Percentiles rank a stretch among this genome's conserved stretches.
phyloP scores from a whole-genome alignment of 2,797 vertebrate species.

The Pipistrellus pygmaeus region DNA sequence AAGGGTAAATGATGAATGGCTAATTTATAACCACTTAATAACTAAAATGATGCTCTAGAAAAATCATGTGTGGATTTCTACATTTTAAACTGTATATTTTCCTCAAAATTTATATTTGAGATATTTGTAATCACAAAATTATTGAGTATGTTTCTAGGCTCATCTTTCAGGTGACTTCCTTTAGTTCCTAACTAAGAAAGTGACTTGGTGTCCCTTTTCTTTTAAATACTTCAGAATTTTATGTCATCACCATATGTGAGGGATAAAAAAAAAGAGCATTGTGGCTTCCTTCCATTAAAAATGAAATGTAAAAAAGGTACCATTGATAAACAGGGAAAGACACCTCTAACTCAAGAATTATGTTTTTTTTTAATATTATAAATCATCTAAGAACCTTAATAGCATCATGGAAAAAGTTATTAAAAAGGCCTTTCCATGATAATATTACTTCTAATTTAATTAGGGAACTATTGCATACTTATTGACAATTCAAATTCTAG shows the following conservation, averaged over 20 bases:
- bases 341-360: not conserved
- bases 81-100: conserved; percentile 33
- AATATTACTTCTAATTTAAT: conserved; percentile 31
- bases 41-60: not conserved
- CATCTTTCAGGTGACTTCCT: conserved; percentile 49
- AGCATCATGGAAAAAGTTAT: not conserved
- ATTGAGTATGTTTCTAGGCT: not conserved
- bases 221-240: conserved; percentile 6
- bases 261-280: not conserved
- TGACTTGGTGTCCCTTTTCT: not conserved
- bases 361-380: not conserved
- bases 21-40: conserved; percentile 55
- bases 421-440: not conserved
- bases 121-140: conserved; percentile 12
- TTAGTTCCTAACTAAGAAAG: conserved; percentile 26
- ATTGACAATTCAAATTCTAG: not conserved
- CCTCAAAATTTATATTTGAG: not conserved
- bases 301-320: not conserved
- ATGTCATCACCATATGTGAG: conserved; percentile 30
- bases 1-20: conserved; percentile 59
- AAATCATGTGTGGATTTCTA: not conserved
- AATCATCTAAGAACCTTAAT: conserved; percentile 22
- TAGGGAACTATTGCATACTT: not conserved
- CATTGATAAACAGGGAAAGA: not conserved
- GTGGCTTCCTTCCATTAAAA: not conserved